Evolutionary conservation across 2,797 vertebrate genomes (phyloP).

Genomic region (Girardinus metallicus): DNA sequence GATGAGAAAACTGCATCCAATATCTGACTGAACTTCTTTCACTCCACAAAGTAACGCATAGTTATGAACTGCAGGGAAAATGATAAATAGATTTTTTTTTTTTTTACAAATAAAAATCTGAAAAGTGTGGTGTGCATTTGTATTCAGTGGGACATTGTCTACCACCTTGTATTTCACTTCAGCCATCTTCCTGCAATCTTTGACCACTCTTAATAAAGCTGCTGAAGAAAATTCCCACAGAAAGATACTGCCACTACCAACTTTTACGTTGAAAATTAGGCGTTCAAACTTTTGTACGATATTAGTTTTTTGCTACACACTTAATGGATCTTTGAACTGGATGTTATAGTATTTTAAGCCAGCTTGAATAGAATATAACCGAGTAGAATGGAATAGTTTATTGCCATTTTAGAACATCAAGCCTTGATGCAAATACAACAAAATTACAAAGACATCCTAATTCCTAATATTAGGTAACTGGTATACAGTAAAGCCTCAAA

Average conservation of each 20-base stretch:
- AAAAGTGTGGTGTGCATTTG: background rate
- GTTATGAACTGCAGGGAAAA: background rate
- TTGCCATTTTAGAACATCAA: background rate
- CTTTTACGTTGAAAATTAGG: background rate
- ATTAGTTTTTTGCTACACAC: background rate
- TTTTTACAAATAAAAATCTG: background rate
- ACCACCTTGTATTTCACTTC: too few relatives aligned
- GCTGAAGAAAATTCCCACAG: background rate
- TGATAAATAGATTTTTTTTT: background rate
- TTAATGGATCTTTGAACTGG: background rate
- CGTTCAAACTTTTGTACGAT: background rate
- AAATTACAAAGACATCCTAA: background rate
- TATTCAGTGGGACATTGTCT: background rate
- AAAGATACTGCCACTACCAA: background rate
- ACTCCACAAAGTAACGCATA: background rate
- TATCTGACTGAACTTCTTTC: constrained; percentile 25
- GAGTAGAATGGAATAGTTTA: background rate
- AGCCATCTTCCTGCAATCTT: background rate
- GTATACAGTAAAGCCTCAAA: background rate
- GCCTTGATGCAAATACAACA: background rate
- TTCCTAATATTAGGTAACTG: background rate
- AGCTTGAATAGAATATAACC: background rate
- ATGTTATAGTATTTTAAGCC: background rate
- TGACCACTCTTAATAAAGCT: background rate
- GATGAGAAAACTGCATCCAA: constrained; percentile 21